Conservation (phyloP, 2,888 invertebrate genomes). For the Hermaeophaga mercurialis region DNA sequence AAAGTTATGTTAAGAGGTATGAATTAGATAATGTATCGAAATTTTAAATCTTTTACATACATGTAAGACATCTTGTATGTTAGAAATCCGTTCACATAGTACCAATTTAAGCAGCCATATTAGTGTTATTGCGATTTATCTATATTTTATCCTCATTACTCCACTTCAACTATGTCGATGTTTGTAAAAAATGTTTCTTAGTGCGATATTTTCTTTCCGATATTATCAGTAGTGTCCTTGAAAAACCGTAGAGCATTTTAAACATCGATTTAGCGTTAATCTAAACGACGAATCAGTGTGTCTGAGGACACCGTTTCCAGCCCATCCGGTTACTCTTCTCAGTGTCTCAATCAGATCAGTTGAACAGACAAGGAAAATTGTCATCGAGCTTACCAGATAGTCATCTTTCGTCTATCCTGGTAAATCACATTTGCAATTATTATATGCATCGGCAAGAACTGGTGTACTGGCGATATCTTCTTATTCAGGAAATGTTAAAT, state of each 20-base stretch:
- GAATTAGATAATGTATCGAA: too few relatives aligned
- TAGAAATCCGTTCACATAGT: too few relatives aligned
- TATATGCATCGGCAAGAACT: slow-evolving; percentile 39
- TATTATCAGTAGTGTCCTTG: slow-evolving; percentile 21
- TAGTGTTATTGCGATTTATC: too few relatives aligned
- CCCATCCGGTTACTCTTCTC: slow-evolving; percentile 41
- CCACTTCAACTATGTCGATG: too few relatives aligned
- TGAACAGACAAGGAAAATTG: slow-evolving; percentile 49
- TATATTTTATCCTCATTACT: too few relatives aligned
- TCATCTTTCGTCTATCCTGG: slow-evolving; percentile 39
- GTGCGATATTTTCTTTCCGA: slow-evolving; percentile 13
- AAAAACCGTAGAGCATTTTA: slow-evolving; percentile 31
- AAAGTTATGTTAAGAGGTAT: slow-evolving; percentile 86
- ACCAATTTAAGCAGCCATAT: too few relatives aligned
- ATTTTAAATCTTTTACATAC: too few relatives aligned
- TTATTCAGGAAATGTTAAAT: slow-evolving; percentile 33
- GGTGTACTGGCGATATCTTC: slow-evolving; percentile 36
- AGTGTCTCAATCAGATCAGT: slow-evolving; percentile 51
- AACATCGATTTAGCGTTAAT: slow-evolving; percentile 38
- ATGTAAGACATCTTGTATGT: too few relatives aligned
- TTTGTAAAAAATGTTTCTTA: slow-evolving; percentile 11
- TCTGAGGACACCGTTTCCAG: slow-evolving; percentile 44
- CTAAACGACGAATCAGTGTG: slow-evolving; percentile 48
- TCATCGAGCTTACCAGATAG: slow-evolving; percentile 45
- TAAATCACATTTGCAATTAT: slow-evolving; percentile 45